Base-by-base conservation (phyloP, 1,140 invertebrate species). In the Wasmannia auropunctata region DNA sequence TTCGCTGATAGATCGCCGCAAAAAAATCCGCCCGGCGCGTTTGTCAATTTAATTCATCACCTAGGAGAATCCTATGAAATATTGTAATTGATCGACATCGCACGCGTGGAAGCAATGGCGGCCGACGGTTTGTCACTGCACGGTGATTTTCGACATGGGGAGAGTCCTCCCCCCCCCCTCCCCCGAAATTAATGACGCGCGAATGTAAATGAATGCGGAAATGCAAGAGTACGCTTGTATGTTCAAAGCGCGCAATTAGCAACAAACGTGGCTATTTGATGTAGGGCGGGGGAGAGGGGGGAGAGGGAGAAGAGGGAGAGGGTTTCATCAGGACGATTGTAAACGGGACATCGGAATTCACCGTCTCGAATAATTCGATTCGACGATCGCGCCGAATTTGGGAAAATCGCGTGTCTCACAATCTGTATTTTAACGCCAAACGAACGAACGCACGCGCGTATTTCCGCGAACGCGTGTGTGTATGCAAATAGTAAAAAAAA, bases 291-390 rank as follows among this genome's bases (percentile, higher is more conserved):
- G 37, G 37, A 40, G 37, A 7, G 37, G 7, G 37, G 7, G 37
- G 37, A 7, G 16, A 1, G 43, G 43, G 43, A 10, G 10, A 7
- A 11, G 43, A 10, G 43, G 10, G 43, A 11, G 14, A 10, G 60
- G 19, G 37, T 83, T 74, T 83, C 67, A 83, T 83, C 67, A 83
- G 67, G 16, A 74, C 51, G 51, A 83, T 83, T 83, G 79, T 81
- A 72, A 81, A 56, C 79, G 49, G 51, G 51, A 83, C 54, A 83
- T 72, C 40, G 79, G n/a, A 74, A 72, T 83, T 83, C 67, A 74
- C 25, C 79, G 67, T 83, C 79, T 83, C 67, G 67, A 40, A 83
- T 83, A 83, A 83, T 83, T 74, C 51, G 54, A 83, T 72, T 83
- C 34, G 63, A 2, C 67, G 51, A 56, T 83, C 67, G 40, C 22